A percentile compares a stretch with the other conserved stretches of the same genome.
Evolutionary conservation across 2,113 vertebrate genomes (phyloP).

Genomic region (Hippocampus mohnikei): DNA sequence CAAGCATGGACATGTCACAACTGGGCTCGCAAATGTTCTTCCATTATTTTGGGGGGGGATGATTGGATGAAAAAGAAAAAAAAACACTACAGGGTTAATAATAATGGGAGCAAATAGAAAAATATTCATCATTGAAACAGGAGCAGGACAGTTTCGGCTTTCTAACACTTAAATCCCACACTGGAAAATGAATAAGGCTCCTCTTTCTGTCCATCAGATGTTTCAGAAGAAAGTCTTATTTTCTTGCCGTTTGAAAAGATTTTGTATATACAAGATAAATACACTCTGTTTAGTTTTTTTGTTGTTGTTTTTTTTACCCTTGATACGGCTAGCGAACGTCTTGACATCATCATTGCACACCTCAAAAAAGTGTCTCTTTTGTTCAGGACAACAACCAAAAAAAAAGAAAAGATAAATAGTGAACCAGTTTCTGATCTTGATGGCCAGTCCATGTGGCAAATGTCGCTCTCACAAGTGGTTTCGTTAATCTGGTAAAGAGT

Average conservation of each 20-base stretch:
- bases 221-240: slow-evolving; percentile 69
- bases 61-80: slow-evolving; percentile 35
- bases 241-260: slow-evolving; percentile 53
- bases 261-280: slow-evolving; percentile 78
- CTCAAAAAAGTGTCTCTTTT: slow-evolving; percentile 45
- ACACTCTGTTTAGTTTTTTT: slow-evolving; percentile 61
- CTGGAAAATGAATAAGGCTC: slow-evolving; percentile 65
- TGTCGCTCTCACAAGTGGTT: slow-evolving; percentile 35
- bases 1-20: slow-evolving; percentile 30
- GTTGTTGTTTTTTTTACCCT: slow-evolving; percentile 48
- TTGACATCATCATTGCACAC: slow-evolving; percentile 68
- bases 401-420: slow-evolving; percentile 34
- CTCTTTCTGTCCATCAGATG: slow-evolving; percentile 63
- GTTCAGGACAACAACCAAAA: slow-evolving; percentile 17
- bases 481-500: slow-evolving; percentile 7
- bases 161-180: slow-evolving; percentile 44
- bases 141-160: slow-evolving; percentile 50
- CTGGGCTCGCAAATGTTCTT: slow-evolving; percentile 24
- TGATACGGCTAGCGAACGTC: slow-evolving; percentile 61
- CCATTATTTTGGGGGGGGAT: slow-evolving; percentile 32
- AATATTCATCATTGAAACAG: slow-evolving; percentile 75
- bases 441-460: slow-evolving; percentile 11
- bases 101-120: slow-evolving; percentile 72
- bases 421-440: slow-evolving; percentile 20
- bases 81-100: not conserved